A percentile compares a stretch with the other conserved stretches of the same genome.
Conservation (phyloP, 2,888 invertebrate genomes). For the Limnephilus lunatus region DNA sequence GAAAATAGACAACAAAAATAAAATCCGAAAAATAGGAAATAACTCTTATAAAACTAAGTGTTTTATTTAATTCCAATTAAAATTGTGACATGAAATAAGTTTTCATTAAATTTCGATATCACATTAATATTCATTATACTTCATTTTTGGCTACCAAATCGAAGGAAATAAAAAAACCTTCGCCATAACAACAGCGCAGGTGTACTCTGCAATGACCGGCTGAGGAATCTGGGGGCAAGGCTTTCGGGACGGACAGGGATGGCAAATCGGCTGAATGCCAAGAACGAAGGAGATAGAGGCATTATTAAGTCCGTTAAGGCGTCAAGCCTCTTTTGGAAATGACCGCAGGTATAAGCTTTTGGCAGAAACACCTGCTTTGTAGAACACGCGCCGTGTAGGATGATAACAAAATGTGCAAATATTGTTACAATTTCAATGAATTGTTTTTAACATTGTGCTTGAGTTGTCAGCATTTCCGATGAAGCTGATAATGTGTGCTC, state of each 20-base stretch:
- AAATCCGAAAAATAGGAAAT: too few species aligned
- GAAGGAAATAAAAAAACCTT: not conserved
- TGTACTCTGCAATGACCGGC: slow-evolving; percentile 7
- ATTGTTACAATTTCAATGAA: not conserved
- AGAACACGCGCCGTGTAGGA: slow-evolving; percentile 52
- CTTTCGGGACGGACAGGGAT: slow-evolving; percentile 31
- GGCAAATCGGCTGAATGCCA: not conserved
- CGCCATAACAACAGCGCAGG: slow-evolving; percentile 49
- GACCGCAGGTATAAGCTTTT: slow-evolving; percentile 55
- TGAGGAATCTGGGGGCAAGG: slow-evolving; percentile 40
- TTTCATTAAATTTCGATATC: not conserved
- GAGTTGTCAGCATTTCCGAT: too few species aligned
- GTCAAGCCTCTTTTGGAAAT: slow-evolving; percentile 41
- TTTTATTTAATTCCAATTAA: too few species aligned
- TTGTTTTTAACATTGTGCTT: too few species aligned
- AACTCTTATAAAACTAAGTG: too few species aligned
- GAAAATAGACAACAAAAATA: too few species aligned
- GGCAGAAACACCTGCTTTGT: slow-evolving; percentile 52
- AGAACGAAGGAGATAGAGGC: slow-evolving; percentile 19
- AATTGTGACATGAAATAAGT: too few species aligned
- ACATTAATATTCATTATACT: not conserved
- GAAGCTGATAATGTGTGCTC: too few species aligned
- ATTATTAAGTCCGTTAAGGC: slow-evolving; percentile 6
- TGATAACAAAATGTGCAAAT: not conserved
- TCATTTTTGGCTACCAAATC: not conserved